These are phyloP conservation scores for Sebastes umbrosus DNA, from an alignment of 2,797 vertebrate species.

Conservation along the genomic window DNA sequence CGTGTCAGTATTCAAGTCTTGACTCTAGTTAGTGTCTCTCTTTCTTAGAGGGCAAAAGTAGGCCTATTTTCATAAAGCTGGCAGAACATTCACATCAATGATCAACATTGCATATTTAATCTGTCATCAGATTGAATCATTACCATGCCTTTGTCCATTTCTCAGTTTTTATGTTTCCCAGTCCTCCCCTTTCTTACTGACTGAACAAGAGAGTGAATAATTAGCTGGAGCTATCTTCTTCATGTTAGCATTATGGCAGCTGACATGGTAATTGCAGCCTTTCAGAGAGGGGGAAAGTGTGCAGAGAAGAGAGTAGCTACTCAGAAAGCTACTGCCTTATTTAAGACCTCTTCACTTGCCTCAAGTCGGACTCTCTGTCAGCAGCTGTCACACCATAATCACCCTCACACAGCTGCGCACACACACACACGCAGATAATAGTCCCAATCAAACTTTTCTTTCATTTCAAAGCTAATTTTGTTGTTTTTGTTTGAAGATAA, in stretches of 20 bases:
- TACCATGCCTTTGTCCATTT: slow-evolving; percentile 36
- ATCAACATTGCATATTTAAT: slow-evolving; percentile 39
- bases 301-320: slow-evolving; percentile 47
- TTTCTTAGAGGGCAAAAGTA: neutral
- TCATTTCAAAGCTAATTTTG: slow-evolving; percentile 43
- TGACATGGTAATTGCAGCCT: slow-evolving; percentile 75
- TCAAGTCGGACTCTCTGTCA: slow-evolving; percentile 58
- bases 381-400: slow-evolving; percentile 63
- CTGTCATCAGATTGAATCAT: slow-evolving; percentile 9
- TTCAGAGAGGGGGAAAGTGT: slow-evolving; percentile 57
- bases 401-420: slow-evolving; percentile 45
- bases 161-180: slow-evolving; percentile 18
- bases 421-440: slow-evolving; percentile 39
- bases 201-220: slow-evolving; percentile 64
- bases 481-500: slow-evolving; percentile 53
- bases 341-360: slow-evolving; percentile 68
- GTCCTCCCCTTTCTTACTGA: slow-evolving; percentile 3
- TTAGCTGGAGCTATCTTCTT: slow-evolving; percentile 67
- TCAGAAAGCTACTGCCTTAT: slow-evolving; percentile 64
- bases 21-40: neutral
- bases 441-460: slow-evolving; percentile 50
- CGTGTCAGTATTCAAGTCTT: neutral
- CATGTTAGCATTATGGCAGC: slow-evolving; percentile 59
- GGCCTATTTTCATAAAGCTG: slow-evolving; percentile 34
- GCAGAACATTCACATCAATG: slow-evolving; percentile 11